Base-by-base conservation (phyloP, 2,797 vertebrate genomes). In the Danio aesculapii region DNA sequence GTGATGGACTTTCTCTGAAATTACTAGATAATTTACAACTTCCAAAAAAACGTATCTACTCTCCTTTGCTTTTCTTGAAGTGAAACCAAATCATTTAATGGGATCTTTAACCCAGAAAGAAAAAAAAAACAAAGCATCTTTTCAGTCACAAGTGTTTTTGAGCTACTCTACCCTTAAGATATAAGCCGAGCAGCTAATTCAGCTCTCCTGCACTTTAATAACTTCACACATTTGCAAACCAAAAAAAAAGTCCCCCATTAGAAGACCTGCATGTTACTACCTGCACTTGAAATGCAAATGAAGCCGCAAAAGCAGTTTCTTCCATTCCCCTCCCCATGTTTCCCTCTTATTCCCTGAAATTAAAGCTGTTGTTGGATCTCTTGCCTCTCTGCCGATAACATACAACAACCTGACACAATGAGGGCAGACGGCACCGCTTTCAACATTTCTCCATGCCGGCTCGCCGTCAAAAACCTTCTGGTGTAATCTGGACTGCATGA, bases 351-450 rank as follows among this genome's bases (percentile, higher is more conserved):
- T 57, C 10, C 17, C 50, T 76, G 6, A 63, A 87, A 84, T 72
- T 73, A 78, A 84, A 62, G 53, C 74, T 77, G 49, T 80, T 82
- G 47, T 52, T 80, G 61, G 53, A 73, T 84, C 57, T 46, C 55
- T 83, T 19, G 52, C 55, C 47, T 79, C 64, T 67, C 55, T n/a
- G 12, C 46, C 14, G 63, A 79, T 69, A 19, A 19, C 70, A 81
- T 77, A 69, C 75, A 76, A 78, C 63, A 57, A 30, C 55, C 74
- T 84, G 85, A 88, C 84, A 87, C 67, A 89, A 86, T 87, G 76
- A 77, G 84, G 81, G 46, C 84, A 87, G 59, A 64, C 81, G 63
- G 62, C 67, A 53, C 50, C 62, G 76, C 79, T 81, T 81, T 74
- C 74, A 44, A 68, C 47, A 49, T 66, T 72, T 64, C 12, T 46